Percentiles rank a stretch among this genome's conserved stretches.
Evolutionary conservation across 2,113 vertebrate species (phyloP).

Genomic region (Hypanus sabinus): DNA sequence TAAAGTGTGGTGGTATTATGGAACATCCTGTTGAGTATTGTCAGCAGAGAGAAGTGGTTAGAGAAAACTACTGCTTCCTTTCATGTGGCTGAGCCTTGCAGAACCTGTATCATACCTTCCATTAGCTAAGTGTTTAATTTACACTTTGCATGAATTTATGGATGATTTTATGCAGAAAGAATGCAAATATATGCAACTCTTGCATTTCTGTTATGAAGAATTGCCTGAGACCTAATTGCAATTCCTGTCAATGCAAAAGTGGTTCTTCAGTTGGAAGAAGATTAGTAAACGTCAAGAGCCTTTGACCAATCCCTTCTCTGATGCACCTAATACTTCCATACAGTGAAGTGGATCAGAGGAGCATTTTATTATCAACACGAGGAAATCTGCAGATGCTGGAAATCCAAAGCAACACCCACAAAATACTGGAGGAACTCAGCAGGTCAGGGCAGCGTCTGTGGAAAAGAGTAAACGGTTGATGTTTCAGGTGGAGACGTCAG

Average conservation of each 20-base stretch:
- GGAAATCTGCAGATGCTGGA: no score
- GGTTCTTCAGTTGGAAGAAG: background rate
- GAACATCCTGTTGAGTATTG: no score
- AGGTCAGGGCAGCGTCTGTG: no score
- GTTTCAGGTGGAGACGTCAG: no score
- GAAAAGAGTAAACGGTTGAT: no score
- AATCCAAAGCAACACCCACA: no score
- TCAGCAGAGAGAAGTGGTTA: no score
- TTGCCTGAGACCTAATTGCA: background rate
- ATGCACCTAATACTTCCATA: background rate
- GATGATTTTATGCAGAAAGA: background rate
- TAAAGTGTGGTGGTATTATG: no score
- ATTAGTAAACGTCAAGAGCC: background rate
- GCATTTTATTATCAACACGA: no score
- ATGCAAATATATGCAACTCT: background rate
- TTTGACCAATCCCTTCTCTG: background rate
- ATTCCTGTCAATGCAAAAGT: background rate
- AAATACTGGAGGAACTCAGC: no score
- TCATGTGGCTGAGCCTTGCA: background rate
- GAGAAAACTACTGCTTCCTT: background rate
- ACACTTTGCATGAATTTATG: background rate
- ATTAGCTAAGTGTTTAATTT: background rate
- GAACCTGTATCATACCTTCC: background rate
- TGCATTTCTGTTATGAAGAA: background rate
- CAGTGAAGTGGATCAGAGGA: no score